phyloP scores from a whole-genome alignment of 1,140 invertebrate genomes.

The Euborellia annulipes region DNA sequence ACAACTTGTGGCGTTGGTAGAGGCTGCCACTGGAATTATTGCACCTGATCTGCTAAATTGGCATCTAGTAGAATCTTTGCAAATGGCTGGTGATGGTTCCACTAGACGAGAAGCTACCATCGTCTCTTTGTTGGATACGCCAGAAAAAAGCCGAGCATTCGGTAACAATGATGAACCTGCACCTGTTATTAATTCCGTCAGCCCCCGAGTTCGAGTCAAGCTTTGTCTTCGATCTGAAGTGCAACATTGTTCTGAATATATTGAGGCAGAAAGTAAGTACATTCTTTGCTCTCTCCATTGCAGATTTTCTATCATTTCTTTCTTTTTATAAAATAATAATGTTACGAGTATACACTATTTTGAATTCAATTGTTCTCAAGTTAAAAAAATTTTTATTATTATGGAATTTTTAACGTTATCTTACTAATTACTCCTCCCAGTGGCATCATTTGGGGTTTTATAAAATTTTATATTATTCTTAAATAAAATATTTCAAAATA shows the following conservation, averaged over 20 bases:
- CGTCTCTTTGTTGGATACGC: constrained; percentile 15
- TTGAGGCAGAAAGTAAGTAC: constrained; percentile 61
- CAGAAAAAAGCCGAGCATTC: not conserved
- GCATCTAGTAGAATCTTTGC: constrained; percentile 51
- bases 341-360: too few relatives aligned
- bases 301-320: too few relatives aligned
- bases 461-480: too few relatives aligned
- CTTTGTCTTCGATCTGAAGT: constrained; percentile 59
- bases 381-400: too few relatives aligned
- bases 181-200: not conserved
- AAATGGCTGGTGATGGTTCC: constrained; percentile 44
- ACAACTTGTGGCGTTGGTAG: constrained; percentile 51
- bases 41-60: constrained; percentile 37
- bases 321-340: too few relatives aligned
- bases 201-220: constrained; percentile 50
- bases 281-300: not conserved
- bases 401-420: too few relatives aligned
- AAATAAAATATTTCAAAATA: too few relatives aligned
- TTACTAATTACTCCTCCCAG: too few relatives aligned
- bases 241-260: constrained; percentile 66
- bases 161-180: constrained; percentile 19
- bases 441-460: too few relatives aligned
- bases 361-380: too few relatives aligned
- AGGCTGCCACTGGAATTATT: constrained; percentile 29
- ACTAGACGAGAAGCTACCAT: constrained; percentile 45